Base-by-base conservation (phyloP, 2,113 vertebrate species). In the Bujurquina vittata region DNA sequence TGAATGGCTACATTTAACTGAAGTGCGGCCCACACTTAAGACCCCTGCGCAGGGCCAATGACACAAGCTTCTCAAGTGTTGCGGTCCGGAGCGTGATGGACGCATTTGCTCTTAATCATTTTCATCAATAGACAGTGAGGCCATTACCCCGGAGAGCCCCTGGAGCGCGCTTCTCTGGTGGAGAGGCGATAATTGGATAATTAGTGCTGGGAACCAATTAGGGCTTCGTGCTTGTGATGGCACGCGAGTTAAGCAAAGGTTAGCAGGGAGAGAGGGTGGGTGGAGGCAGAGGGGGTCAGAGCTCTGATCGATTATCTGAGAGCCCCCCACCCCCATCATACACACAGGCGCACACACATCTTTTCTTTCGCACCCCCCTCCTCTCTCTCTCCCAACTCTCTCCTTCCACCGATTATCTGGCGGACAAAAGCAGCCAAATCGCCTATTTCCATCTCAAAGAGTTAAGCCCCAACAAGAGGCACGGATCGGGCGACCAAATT, bases 391-490 rank as follows among this genome's bases (percentile, higher is more conserved):
- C n/a, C n/a, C n/a, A n/a, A n/a, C n/a, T n/a, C 58, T 84, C 67
- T 60, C 69, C 77, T 8, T 84, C 87, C 9, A 37, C 72, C 59
- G 90, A 92, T 80, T 92, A 93, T 93, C 94, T 40, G 55, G 10
- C 52, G 87, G 84, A 95, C 95, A 95, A 96, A 90, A 85, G 95
- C 91, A 86, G 86, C 91, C 92, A 79, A 90, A 94, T 91, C 92
- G 88, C 37, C 94, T 75, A 95, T 97, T 96, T 94, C 91, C 96
- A 96, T 96, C 93, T 95, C 93, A 97, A 96, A 94, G 95, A 94
- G 89, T 90, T 82, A 91, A 93, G 91, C 92, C 75, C 91, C 88
- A 88, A 94, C 94, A 91, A 95, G 91, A 94, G 91, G 91, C 92
- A 88, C 77, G 88, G 90, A 90, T 94, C 92, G 83, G 91, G 84